Evolutionary conservation across 2,888 invertebrate species (phyloP).

Genomic region (Calephelis perditalis): DNA sequence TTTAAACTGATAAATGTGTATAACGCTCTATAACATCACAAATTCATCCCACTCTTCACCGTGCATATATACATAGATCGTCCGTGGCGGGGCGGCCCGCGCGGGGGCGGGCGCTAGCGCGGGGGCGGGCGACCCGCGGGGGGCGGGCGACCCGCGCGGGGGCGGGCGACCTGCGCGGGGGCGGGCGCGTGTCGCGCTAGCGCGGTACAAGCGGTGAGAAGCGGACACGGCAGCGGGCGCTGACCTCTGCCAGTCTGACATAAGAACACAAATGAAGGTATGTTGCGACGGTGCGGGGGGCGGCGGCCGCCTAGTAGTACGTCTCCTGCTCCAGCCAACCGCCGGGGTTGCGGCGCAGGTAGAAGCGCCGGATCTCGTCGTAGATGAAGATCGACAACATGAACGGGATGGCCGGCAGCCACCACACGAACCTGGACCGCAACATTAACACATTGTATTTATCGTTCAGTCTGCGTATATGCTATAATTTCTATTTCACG

Average conservation of each 20-base stretch:
- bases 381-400: constrained; percentile 99
- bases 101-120: constrained; percentile 32
- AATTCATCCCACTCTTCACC: constrained; percentile 60
- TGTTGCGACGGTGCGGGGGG: constrained; percentile 53
- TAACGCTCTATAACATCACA: constrained; percentile 59
- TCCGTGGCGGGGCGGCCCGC: constrained; percentile 40
- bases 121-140: constrained; percentile 35
- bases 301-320: constrained; percentile 88
- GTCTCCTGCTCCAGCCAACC: constrained; percentile 99
- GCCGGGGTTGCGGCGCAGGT: constrained; percentile 97
- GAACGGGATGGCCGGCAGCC: constrained; percentile 99
- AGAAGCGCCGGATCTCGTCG: constrained; percentile 98
- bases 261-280: constrained; percentile 67
- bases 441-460: neutral
- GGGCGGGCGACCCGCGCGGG: constrained; percentile 31
- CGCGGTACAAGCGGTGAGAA: constrained; percentile 63
- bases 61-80: constrained; percentile 74
- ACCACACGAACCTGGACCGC: constrained; percentile 93
- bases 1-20: constrained; percentile 54
- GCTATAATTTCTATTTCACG: no score
- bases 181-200: no score
- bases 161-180: constrained; percentile 31
- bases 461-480: neutral
- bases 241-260: constrained; percentile 61
- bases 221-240: constrained; percentile 69